These are phyloP conservation scores for Drosophila aldrichi DNA, from an alignment of 2,888 invertebrate species.

Conservation along the genomic window DNA sequence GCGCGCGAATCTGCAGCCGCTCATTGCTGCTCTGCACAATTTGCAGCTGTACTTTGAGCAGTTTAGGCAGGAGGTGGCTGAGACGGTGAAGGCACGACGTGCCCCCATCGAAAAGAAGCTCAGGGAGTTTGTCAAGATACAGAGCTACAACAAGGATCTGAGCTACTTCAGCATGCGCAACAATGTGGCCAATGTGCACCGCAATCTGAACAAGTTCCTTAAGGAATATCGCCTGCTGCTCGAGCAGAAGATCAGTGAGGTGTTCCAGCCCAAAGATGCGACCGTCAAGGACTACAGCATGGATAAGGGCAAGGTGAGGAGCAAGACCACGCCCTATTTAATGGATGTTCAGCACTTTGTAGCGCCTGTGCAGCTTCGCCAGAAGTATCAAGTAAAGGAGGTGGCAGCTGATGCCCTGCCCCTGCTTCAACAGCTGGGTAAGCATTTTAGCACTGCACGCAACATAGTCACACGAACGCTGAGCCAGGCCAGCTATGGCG, in stretches of 20 bases:
- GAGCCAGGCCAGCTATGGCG: constrained; percentile 87
- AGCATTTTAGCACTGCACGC: constrained; percentile 88
- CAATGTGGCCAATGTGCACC: constrained; percentile 94
- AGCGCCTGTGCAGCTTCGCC: constrained; percentile 69
- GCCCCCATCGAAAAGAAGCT: constrained; percentile 96
- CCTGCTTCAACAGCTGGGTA: constrained; percentile 81
- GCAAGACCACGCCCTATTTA: constrained; percentile 72
- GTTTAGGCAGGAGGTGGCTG: constrained; percentile 89
- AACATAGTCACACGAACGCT: constrained; percentile 89
- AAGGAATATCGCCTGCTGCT: constrained; percentile 91
- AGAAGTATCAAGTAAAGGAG: constrained; percentile 51
- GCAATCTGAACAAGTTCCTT: constrained; percentile 93
- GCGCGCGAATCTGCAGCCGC: constrained; percentile 55
- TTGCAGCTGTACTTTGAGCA: constrained; percentile 93
- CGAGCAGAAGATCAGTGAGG: constrained; percentile 82
- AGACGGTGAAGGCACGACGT: constrained; percentile 89
- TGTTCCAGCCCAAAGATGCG: constrained; percentile 84
- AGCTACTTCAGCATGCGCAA: constrained; percentile 97
- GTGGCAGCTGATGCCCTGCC: constrained; percentile 25
- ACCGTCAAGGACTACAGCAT: constrained; percentile 82
- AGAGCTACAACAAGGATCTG: constrained; percentile 96
- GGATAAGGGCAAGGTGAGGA: constrained; percentile 79
- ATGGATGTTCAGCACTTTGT: constrained; percentile 84
- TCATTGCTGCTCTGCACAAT: constrained; percentile 92
- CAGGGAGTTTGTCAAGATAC: constrained; percentile 97